Percentiles rank a stretch among this genome's conserved stretches.
phyloP scores from a whole-genome alignment of 2,888 invertebrate genomes.

The Pristionchus maxplancki region DNA sequence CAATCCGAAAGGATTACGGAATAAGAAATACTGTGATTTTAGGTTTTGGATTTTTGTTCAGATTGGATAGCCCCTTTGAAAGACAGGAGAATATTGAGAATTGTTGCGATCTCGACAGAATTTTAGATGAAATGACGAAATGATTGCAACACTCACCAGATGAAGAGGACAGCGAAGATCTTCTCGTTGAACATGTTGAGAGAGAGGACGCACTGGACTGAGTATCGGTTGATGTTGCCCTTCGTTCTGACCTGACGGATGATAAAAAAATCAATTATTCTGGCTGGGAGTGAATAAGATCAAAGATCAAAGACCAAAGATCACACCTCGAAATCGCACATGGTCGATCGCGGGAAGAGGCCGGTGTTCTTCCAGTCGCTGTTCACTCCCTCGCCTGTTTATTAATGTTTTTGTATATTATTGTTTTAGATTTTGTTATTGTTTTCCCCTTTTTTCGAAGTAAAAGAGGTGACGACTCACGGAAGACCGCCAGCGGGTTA shows the following conservation, averaged over 20 bases:
- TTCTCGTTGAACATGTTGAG: conserved; percentile 77
- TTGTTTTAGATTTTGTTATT: neutral
- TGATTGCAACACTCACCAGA: conserved; percentile 56
- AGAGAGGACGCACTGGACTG: conserved; percentile 63
- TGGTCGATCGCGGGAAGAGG: conserved; percentile 64
- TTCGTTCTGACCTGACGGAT: conserved; percentile 51
- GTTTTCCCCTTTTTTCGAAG: neutral
- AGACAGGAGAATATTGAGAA: no score
- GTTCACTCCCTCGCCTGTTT: conserved; percentile 32
- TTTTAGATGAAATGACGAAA: no score
- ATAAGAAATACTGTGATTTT: no score
- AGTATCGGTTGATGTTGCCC: conserved; percentile 57
- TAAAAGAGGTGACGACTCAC: conserved; percentile 54
- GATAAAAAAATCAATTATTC: neutral
- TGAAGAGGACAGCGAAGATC: conserved; percentile 66
- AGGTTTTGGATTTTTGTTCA: no score
- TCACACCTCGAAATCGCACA: conserved; percentile 62
- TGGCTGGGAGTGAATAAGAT: neutral
- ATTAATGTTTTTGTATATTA: neutral
- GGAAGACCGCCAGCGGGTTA: conserved; percentile 57
- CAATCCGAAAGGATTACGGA: no score
- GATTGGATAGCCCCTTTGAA: no score
- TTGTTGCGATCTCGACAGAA: neutral
- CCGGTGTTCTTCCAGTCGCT: conserved; percentile 59
- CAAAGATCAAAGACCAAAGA: conserved; percentile 25